Evolutionary conservation across 1,140 invertebrate genomes (phyloP).

Genomic region (Geopemphigus sp.): DNA sequence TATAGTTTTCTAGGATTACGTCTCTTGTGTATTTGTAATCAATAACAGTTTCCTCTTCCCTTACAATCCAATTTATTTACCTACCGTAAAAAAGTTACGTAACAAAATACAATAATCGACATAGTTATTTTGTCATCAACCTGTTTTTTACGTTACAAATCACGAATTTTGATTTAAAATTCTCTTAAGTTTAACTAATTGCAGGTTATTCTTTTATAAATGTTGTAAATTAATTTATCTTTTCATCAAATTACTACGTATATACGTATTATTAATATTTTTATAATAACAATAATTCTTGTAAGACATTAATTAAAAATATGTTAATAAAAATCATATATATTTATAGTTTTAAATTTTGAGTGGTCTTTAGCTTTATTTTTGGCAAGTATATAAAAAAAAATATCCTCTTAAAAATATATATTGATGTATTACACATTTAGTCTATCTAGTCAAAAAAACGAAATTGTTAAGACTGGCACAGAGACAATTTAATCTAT

Average conservation of each 20-base stretch:
- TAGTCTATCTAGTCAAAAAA: no score
- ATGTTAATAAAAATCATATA: no score
- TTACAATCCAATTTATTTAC: slow-evolving; percentile 6
- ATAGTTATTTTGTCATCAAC: not conserved
- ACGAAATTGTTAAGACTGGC: not conserved
- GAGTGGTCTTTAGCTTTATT: no score
- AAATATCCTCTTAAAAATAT: not conserved
- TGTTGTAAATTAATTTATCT: no score
- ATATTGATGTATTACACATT: slow-evolving; percentile 1
- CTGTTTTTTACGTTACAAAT: slow-evolving; percentile 5
- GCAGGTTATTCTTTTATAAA: no score
- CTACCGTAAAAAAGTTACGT: not conserved
- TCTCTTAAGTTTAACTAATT: no score
- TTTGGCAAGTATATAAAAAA: slow-evolving; percentile 6
- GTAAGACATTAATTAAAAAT: no score
- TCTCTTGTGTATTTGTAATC: slow-evolving; percentile 10
- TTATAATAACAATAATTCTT: no score
- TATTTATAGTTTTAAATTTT: no score
- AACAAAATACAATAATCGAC: not conserved
- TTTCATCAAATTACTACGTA: no score
- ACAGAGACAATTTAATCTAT: slow-evolving; percentile 13
- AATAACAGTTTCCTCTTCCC: not conserved
- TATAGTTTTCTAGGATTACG: not conserved
- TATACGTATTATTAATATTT: no score
- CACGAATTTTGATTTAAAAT: not conserved